phyloP scores from a whole-genome alignment of 1,140 invertebrate genomes.

The Trypoxylus dichotomus region DNA sequence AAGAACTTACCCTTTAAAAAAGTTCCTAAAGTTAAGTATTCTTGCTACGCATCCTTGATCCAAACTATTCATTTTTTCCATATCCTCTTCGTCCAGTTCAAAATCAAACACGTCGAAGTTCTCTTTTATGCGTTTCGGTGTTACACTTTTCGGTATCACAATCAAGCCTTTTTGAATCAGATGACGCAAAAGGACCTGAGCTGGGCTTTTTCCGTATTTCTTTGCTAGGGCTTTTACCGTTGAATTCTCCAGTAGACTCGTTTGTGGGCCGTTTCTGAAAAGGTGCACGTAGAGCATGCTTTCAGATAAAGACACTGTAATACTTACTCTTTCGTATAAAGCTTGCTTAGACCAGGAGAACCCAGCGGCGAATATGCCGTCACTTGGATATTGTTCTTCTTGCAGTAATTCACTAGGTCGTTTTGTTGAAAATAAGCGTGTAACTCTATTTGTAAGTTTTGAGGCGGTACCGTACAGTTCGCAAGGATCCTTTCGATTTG shows the following conservation, averaged over 20 bases:
- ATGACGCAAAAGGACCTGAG: slow-evolving; percentile 78
- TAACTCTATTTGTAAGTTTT: slow-evolving; percentile 77
- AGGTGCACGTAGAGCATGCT: no score
- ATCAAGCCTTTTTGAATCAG: slow-evolving; percentile 71
- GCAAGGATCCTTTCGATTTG: slow-evolving; percentile 70
- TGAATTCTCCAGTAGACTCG: slow-evolving; percentile 67
- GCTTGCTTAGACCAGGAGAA: slow-evolving; percentile 63
- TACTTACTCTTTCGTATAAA: slow-evolving; percentile 47
- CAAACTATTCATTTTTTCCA: slow-evolving; percentile 58
- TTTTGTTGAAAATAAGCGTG: slow-evolving; percentile 84
- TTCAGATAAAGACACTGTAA: background rate
- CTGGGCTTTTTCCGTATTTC: slow-evolving; percentile 69
- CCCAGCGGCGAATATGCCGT: slow-evolving; percentile 85
- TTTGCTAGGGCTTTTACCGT: slow-evolving; percentile 69
- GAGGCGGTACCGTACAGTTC: slow-evolving; percentile 66
- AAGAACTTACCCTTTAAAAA: slow-evolving; percentile 54
- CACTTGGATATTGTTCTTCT: slow-evolving; percentile 69
- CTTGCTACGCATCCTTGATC: slow-evolving; percentile 63
- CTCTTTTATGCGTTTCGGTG: slow-evolving; percentile 67
- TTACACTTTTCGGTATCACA: slow-evolving; percentile 85
- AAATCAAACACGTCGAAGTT: slow-evolving; percentile 69
- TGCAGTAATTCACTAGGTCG: slow-evolving; percentile 73
- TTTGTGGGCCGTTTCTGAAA: no score
- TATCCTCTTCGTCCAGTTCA: slow-evolving; percentile 59
- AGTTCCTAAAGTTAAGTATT: slow-evolving; percentile 65